Percentiles rank a stretch among this genome's conserved stretches.
These are phyloP conservation scores for Hyalella azteca DNA, from an alignment of 2,888 invertebrate species.

Conservation along the genomic window DNA sequence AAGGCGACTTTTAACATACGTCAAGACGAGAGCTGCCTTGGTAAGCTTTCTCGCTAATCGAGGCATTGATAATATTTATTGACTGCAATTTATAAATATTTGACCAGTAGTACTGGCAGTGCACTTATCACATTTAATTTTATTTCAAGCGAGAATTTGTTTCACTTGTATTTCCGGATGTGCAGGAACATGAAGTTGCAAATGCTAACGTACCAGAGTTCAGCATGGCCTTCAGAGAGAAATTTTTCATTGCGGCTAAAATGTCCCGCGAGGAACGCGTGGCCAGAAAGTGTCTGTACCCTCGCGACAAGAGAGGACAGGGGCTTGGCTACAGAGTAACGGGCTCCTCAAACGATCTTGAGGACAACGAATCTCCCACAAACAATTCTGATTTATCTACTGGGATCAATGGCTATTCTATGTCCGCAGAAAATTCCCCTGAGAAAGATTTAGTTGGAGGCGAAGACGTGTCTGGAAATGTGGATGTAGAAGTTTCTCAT, in stretches of 20 bases:
- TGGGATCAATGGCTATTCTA: no score
- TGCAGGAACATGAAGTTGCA: slow-evolving; percentile 47
- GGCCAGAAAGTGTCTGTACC: slow-evolving; percentile 45
- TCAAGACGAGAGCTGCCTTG: slow-evolving; percentile 68
- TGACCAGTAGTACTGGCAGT: neutral
- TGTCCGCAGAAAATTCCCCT: no score
- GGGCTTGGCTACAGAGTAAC: slow-evolving; percentile 49
- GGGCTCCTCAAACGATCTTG: neutral
- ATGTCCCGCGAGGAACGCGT: slow-evolving; percentile 50
- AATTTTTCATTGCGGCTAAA: slow-evolving; percentile 49
- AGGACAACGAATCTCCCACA: neutral
- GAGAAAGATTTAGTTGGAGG: no score
- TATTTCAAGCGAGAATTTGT: no score
- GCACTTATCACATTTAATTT: neutral
- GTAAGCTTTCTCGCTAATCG: neutral
- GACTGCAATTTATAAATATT: neutral
- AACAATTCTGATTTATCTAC: no score
- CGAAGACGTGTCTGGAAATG: no score
- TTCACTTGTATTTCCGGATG: no score
- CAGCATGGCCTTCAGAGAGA: slow-evolving; percentile 45
- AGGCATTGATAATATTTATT: neutral
- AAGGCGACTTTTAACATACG: slow-evolving; percentile 83
- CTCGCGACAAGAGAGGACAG: slow-evolving; percentile 55
- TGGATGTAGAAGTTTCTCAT: no score
- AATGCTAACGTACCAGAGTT: slow-evolving; percentile 43